A percentile compares a stretch with the other conserved stretches of the same genome.
Evolutionary conservation across 2,797 vertebrate genomes (phyloP).

Genomic region (Chelon labrosus): DNA sequence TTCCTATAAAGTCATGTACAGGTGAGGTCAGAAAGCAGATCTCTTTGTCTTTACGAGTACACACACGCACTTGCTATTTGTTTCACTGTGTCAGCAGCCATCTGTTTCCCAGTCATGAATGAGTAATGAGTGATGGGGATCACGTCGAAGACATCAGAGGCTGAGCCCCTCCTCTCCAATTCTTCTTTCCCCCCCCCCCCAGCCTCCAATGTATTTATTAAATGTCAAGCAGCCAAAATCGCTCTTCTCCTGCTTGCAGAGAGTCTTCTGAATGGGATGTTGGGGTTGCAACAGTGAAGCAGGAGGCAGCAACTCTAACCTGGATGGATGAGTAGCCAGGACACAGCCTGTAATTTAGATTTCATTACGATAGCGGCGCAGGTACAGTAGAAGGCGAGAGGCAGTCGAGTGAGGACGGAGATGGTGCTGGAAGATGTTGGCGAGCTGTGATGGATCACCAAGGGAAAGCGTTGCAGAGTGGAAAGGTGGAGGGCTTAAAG

Average conservation of each 20-base stretch:
- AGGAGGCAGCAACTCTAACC: constrained; percentile 19
- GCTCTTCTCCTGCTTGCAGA: constrained; percentile 28
- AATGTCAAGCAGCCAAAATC: constrained; percentile 64
- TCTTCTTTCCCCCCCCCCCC: constrained; percentile 9
- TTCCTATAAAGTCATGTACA: constrained; percentile 9
- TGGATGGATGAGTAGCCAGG: constrained; percentile 59
- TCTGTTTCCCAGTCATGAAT: constrained; percentile 24
- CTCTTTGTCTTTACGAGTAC: background rate
- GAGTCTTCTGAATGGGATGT: constrained; percentile 24
- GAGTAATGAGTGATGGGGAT: constrained; percentile 38
- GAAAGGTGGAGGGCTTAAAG: constrained; percentile 1
- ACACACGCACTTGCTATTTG: background rate
- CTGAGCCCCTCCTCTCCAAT: constrained; percentile 7
- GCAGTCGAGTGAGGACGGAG: constrained; percentile 13
- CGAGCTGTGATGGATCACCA: constrained; percentile 57
- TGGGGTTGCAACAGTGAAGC: constrained; percentile 22
- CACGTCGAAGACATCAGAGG: constrained; percentile 15
- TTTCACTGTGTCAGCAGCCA: constrained; percentile 1
- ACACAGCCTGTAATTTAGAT: constrained; percentile 78
- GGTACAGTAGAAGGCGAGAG: constrained; percentile 59
- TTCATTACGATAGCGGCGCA: constrained; percentile 76
- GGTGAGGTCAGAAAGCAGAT: constrained; percentile 23
- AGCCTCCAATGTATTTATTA: constrained; percentile 52
- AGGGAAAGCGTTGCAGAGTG: background rate
- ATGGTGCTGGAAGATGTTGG: constrained; percentile 32